Evolutionary conservation across 2,888 invertebrate genomes (phyloP).

Genomic region (Cristatella mucedo): DNA sequence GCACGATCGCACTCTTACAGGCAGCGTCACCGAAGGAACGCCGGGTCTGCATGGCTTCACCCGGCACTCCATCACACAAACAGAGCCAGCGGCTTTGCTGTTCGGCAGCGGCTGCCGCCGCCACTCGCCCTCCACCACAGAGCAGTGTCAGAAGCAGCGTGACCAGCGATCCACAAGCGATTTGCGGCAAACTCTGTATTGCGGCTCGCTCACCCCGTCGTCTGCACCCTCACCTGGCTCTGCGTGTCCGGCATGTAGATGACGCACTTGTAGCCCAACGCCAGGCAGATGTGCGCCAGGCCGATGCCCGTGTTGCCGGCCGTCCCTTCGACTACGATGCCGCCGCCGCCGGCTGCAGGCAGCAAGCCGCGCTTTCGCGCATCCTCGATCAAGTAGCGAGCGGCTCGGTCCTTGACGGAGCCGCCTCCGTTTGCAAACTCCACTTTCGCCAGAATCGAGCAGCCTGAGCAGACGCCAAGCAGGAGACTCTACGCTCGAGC

Average conservation of each 20-base stretch:
- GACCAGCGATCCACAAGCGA: neutral
- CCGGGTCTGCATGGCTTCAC: too few species aligned
- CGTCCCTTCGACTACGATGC: constrained; percentile 37
- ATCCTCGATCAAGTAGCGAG: constrained; percentile 32
- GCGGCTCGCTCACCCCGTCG: neutral
- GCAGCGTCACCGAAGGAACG: too few species aligned
- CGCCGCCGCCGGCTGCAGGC: constrained; percentile 20
- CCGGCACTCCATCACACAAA: too few species aligned
- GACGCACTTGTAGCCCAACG: constrained; percentile 35
- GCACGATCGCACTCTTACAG: too few species aligned
- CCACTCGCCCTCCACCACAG: too few species aligned
- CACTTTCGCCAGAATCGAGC: constrained; percentile 36
- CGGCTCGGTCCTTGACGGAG: constrained; percentile 37
- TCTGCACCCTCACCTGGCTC: constrained; percentile 21
- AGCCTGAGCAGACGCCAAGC: too few species aligned
- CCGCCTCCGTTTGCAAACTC: constrained; percentile 39
- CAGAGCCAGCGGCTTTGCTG: too few species aligned
- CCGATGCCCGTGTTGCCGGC: constrained; percentile 39
- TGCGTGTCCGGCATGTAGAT: constrained; percentile 38
- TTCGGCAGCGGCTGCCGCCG: too few species aligned
- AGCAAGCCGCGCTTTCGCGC: constrained; percentile 25
- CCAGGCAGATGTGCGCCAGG: constrained; percentile 35
- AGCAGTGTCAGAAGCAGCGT: neutral
- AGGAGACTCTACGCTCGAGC: too few species aligned
- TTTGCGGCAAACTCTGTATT: neutral